Evolutionary conservation across 2,113 vertebrate species (phyloP).

Genomic region (Tretioscincus oriximinensis): DNA sequence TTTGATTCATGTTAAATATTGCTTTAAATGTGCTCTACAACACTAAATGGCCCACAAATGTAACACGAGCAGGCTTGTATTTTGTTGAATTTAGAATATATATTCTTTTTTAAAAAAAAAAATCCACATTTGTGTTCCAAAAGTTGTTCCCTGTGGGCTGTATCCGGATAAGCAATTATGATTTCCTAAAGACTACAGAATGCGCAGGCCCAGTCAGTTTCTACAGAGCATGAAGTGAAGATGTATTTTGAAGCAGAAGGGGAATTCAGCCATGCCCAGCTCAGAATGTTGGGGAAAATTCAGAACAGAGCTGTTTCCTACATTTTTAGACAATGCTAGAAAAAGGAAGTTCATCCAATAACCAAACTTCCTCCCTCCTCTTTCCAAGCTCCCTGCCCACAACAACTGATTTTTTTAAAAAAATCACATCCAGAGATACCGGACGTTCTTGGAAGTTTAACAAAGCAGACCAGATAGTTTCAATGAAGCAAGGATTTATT

Average conservation of each 20-base stretch:
- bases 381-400: too few relatives aligned
- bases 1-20: conserved; percentile 2
- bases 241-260: background rate
- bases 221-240: background rate
- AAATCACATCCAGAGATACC: too few relatives aligned
- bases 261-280: background rate
- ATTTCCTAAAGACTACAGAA: background rate
- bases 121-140: background rate
- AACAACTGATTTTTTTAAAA: too few relatives aligned
- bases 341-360: too few relatives aligned
- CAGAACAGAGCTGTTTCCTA: too few relatives aligned
- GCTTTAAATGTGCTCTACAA: background rate
- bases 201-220: too few relatives aligned
- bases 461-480: too few relatives aligned
- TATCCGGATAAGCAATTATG: background rate
- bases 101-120: conserved; percentile 1
- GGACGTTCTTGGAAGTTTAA: too few relatives aligned
- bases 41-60: background rate
- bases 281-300: background rate
- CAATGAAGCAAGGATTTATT: too few relatives aligned
- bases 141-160: background rate
- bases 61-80: background rate
- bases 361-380: too few relatives aligned
- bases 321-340: too few relatives aligned
- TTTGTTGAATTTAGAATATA: conserved; percentile 7